Evolutionary conservation across 2,888 invertebrate genomes (phyloP).

Genomic region (Arctia plantaginis): DNA sequence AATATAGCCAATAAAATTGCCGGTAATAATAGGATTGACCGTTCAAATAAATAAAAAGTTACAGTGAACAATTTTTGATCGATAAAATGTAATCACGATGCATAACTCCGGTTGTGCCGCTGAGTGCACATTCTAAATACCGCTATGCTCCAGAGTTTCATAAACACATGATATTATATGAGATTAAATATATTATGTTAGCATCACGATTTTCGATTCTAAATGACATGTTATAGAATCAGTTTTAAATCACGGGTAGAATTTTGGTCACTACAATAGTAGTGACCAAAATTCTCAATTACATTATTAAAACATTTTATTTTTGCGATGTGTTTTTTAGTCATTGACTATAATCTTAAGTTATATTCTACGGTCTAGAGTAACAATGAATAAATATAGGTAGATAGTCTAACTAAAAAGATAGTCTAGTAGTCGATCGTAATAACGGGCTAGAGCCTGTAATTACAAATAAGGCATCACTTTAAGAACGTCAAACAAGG

Average conservation of each 20-base stretch:
- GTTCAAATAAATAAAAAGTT: neutral
- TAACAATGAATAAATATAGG: too few relatives aligned
- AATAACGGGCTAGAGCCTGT: too few relatives aligned
- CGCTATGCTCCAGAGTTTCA: neutral
- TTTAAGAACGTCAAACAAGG: neutral
- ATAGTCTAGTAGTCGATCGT: too few relatives aligned
- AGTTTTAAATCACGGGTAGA: neutral
- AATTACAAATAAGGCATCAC: too few relatives aligned
- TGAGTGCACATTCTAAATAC: conserved; percentile 34
- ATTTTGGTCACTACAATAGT: neutral
- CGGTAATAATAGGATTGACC: neutral
- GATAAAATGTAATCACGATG: conserved; percentile 26
- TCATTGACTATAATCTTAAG: too few relatives aligned
- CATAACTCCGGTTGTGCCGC: conserved; percentile 40
- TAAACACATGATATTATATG: neutral
- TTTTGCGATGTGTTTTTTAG: too few relatives aligned
- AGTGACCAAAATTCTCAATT: too few relatives aligned
- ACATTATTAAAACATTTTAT: too few relatives aligned
- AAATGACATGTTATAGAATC: neutral
- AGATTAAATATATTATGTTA: neutral
- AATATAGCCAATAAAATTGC: neutral
- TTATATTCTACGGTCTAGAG: too few relatives aligned
- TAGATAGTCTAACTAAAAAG: too few relatives aligned
- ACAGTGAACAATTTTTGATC: conserved; percentile 8
- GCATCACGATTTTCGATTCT: neutral